Base-by-base conservation (phyloP, 2,888 invertebrate genomes). In the Chrysolina americana region DNA sequence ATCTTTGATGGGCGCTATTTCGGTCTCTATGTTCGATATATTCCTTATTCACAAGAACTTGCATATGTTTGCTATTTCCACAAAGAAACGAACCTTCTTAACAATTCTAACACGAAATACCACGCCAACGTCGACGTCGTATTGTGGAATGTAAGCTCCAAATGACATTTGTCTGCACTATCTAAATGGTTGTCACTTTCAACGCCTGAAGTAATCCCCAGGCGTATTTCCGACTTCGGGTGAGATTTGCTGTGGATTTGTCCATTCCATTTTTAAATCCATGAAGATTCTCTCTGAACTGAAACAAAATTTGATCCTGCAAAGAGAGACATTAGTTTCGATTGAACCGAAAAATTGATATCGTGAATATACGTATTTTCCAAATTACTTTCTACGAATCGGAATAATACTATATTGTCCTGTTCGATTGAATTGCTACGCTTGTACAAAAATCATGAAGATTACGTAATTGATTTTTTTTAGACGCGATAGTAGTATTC, bases 151-250 rank as follows among this genome's bases (percentile, higher is more conserved):
- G 53, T 41, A 41, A 56, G n/a, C 41, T 62, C 23, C 21, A 28
- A 41, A 68, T 47, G 68, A 68, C 64, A 70, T 74, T 74, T 74
- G 68, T 71, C 74, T 53, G 64, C 68, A 56, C 71, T 71, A 71
- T 70, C 64, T 74, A 70, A 68, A 68, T 65, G 53, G 74, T 56
- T 68, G 71, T 68, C 68, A 68, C 66, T 53, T 70, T 41, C 41
- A 41, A 63, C 41, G 68, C 64, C 50, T 63, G 50, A 71, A 48
- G 70, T 23, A 66, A 50, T 44, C 64, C 56, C 70, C 62, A 11
- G 59, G 9, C 70, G 53, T 36, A 64, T 41, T 56, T 62, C n/a
- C 23, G 23, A 56, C 56, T 36, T 53, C n/a, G 64, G 71, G 70
- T 64, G 53, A 56, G 68, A 71, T 68, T 68, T 68, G 11, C 71